phyloP scores from a whole-genome alignment of 2,113 vertebrate species.

The Sigmodon hispidus region DNA sequence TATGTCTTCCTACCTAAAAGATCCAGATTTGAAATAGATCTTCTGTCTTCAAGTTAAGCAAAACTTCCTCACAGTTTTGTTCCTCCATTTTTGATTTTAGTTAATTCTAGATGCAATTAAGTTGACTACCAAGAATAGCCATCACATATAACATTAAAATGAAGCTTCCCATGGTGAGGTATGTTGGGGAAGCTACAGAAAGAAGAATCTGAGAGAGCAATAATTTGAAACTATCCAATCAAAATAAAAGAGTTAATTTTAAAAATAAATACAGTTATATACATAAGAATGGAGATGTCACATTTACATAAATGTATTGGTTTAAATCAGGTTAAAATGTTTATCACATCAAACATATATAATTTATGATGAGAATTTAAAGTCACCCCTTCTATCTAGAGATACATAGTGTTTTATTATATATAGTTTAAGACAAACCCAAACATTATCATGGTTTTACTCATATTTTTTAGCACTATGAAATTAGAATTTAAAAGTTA shows the following conservation, averaged over 20 bases:
- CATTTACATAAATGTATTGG: too few species aligned
- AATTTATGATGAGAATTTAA: neutral
- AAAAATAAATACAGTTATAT: neutral
- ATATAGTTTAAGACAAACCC: neutral
- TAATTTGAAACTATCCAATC: neutral
- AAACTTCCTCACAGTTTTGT: too few species aligned
- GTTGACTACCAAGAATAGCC: neutral
- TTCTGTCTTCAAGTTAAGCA: neutral
- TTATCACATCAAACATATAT: neutral
- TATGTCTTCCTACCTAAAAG: neutral
- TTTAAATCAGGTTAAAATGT: neutral
- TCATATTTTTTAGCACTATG: neutral
- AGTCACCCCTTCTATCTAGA: neutral
- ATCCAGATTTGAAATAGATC: neutral
- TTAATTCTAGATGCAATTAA: neutral
- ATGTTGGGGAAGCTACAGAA: neutral
- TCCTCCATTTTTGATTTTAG: neutral
- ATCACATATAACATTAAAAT: neutral
- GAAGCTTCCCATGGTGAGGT: neutral
- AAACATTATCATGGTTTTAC: neutral
- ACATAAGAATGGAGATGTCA: too few species aligned
- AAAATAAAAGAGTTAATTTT: neutral
- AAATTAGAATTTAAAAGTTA: conserved; percentile 9
- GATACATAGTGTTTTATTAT: neutral
- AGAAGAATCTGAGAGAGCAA: neutral